Base-by-base conservation (phyloP, 2,113 vertebrate genomes). In the Oplegnathus fasciatus region DNA sequence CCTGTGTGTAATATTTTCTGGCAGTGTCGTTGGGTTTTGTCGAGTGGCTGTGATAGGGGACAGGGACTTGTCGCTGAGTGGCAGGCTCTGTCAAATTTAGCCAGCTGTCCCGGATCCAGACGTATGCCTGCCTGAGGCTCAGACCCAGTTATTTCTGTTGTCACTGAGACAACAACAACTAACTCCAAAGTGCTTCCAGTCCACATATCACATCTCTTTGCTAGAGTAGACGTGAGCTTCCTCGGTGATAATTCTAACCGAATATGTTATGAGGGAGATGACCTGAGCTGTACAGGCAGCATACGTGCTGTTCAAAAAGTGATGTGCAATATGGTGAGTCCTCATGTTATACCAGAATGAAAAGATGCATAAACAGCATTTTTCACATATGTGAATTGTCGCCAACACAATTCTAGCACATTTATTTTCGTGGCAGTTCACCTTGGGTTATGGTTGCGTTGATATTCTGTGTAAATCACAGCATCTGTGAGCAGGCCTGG, bases 61-160 rank as follows among this genome's bases (percentile, higher is more conserved):
- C 57, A 62, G 83, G 88, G 82, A 88, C 75, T 82, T 86, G 89
- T 91, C 70, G 13, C 77, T 75, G 75, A 83, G 84, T 90, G 91
- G 90, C 91, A 91, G 82, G 30, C 74, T 87, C 85, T 90, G 88
- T 92, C 91, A 94, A 67, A 93, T 86, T 88, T 87, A 89, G 82
- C 92, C 90, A 92, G 83, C 86, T 92, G 88, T 90, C 91, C 80
- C 32, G 61, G 48, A 90, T 91, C 68, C 70, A 83, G 82, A 89
- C 64, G 61, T 58, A 30, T 54, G 74, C 65, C 80, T 48, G 88
- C 93, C 82, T 34, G 75, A 84, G 88, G 87, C 88, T 89, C 74
- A 58, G 78, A 68, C 62, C 72, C 75, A 84, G 77, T 89, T 81
- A 82, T 90, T 93, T 86, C 68, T 40, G 70, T 71, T 81, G 73